Percentiles rank a stretch among this genome's conserved stretches.
phyloP scores from a whole-genome alignment of 2,797 vertebrate species.

The Leucoraja ocellata region DNA sequence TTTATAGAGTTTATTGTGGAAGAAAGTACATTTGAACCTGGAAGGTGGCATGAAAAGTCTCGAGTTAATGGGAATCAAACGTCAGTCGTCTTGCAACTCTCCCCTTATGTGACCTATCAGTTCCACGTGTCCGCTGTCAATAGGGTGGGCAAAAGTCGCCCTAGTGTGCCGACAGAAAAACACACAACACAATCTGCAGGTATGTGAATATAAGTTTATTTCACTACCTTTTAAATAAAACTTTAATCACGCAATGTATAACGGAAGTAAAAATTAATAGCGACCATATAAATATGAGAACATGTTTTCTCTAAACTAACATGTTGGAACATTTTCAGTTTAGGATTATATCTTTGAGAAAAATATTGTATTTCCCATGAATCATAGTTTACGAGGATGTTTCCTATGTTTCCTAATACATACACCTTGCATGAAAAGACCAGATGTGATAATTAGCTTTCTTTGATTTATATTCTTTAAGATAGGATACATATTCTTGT shows the following conservation, averaged over 20 bases:
- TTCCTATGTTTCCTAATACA: neutral
- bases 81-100: slow-evolving; percentile 59
- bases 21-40: slow-evolving; percentile 72
- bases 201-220: slow-evolving; percentile 46
- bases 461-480: neutral
- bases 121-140: slow-evolving; percentile 76
- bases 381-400: neutral
- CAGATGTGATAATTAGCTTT: neutral
- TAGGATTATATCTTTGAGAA: neutral
- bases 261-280: neutral
- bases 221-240: neutral
- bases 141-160: slow-evolving; percentile 66
- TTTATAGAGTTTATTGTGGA: slow-evolving; percentile 77
- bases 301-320: neutral
- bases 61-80: slow-evolving; percentile 62
- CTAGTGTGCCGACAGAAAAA: slow-evolving; percentile 67
- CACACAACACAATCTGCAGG: slow-evolving; percentile 77
- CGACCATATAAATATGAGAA: neutral
- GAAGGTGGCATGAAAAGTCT: slow-evolving; percentile 73
- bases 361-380: too few species aligned
- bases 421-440: neutral
- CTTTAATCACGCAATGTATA: neutral
- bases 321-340: neutral
- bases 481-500: too few species aligned
- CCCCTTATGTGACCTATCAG: slow-evolving; percentile 73